Evolutionary conservation across 2,888 invertebrate species (phyloP).

Genomic region (Autographa pulchrina): DNA sequence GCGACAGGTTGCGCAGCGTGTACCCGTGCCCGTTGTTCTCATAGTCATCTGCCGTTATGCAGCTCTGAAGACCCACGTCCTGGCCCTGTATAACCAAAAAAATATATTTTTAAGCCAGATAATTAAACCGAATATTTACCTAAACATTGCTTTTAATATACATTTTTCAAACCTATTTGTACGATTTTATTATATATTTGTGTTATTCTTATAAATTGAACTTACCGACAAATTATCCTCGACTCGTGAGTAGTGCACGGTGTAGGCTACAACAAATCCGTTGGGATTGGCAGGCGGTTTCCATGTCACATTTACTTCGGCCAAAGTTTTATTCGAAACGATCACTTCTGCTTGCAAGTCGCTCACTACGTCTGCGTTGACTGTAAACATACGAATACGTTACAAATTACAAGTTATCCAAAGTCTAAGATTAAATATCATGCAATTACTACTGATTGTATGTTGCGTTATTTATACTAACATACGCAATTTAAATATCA

Average conservation of each 20-base stretch:
- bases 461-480: too few species aligned
- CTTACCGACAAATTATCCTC: constrained; percentile 85
- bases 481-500: too few species aligned
- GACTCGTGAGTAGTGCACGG: constrained; percentile 92
- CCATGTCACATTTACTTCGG: constrained; percentile 93
- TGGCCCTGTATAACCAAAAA: constrained; percentile 73
- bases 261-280: constrained; percentile 96
- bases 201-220: neutral
- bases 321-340: constrained; percentile 83
- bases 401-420: neutral
- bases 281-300: constrained; percentile 95
- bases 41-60: constrained; percentile 92
- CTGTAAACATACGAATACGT: constrained; percentile 77
- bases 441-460: too few species aligned
- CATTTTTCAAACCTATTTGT: too few species aligned
- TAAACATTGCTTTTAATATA: too few species aligned
- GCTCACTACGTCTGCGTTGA: constrained; percentile 91
- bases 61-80: constrained; percentile 89
- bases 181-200: neutral
- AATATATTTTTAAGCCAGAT: neutral
- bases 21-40: constrained; percentile 84
- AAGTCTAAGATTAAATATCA: too few species aligned
- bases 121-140: too few species aligned
- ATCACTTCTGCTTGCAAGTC: constrained; percentile 82
- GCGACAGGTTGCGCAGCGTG: constrained; percentile 89